Base-by-base conservation (phyloP, 2,888 invertebrate genomes). In the Leptura quadrifasciata region DNA sequence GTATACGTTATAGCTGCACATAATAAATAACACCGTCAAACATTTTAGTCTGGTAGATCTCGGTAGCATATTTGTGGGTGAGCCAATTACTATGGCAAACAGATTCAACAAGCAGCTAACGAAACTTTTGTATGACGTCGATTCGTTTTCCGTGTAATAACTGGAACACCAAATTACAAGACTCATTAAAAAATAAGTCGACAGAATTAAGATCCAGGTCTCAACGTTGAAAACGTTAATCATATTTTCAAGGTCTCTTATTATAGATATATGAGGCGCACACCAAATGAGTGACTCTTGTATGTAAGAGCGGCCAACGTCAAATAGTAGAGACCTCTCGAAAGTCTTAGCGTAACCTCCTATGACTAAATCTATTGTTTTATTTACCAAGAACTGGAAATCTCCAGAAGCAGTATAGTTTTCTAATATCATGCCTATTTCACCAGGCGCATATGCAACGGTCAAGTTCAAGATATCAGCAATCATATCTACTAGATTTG, bases 331-430 rank as follows among this genome's bases (percentile, higher is more conserved):
- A 17, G 35, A 4, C 20, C 63, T 57, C 10, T 15, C 21, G 15
- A 35, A 60, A 9, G 47, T 67, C 52, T 55, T 69, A 8, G 77
- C 70, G 39, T 68, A 76, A 54, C 79, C 76, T n/a, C 79, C 79
- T 21, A 76, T 24, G 18, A 65, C 58, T 27, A 79, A 27, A 39
- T 79, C 79, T 9, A 57, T 35, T 21, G 74, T 64, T 47, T 74
- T 74, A 31, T 74, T 63, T 24, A 39, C 55, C 18, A 79, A 35
- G 4, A 52, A 10, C 21, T 39, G 20, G 5, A 76, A 76, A 15
- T 57, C 60, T 17, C 63, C 63, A 1, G 10, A 20, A 6, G 64
- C 3, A 4, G 35, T 61, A 17, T 63, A 21, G 31, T 68, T 68
- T 27, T 55, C 8, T 17, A 39, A 20, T 21, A 18, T 10, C 10